These are phyloP conservation scores for Oryzias sinensis DNA, from an alignment of 2,797 vertebrate species.

Conservation along the genomic window DNA sequence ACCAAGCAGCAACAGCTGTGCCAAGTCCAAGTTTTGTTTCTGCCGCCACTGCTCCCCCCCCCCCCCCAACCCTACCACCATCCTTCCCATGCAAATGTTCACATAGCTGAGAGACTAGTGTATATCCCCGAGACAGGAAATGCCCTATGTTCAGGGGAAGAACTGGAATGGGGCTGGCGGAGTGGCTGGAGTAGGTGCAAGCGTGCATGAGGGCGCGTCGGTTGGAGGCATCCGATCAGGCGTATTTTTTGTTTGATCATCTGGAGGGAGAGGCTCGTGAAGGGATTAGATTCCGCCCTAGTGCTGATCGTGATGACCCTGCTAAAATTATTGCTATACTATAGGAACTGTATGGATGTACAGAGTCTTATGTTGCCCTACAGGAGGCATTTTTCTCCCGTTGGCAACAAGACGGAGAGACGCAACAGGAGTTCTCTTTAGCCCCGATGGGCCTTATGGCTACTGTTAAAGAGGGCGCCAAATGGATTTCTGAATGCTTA, in stretches of 20 bases:
- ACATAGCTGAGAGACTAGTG: neutral
- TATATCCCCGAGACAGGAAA: neutral
- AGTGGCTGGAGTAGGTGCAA: neutral
- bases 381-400: slow-evolving; percentile 1
- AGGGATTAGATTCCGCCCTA: neutral
- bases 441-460: neutral
- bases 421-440: neutral
- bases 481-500: neutral
- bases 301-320: neutral
- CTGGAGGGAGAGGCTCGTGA: neutral
- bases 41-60: neutral
- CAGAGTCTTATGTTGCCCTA: neutral
- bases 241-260: neutral
- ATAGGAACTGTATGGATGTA: neutral
- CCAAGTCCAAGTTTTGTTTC: neutral
- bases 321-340: neutral
- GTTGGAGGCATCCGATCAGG: neutral
- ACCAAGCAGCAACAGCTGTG: neutral
- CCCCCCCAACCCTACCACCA: too few species aligned
- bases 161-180: neutral
- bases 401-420: neutral
- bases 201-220: neutral
- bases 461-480: neutral
- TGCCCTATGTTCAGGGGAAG: neutral
- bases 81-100: too few species aligned